Evolutionary conservation across 1,140 invertebrate genomes (phyloP), one percentile per base, ranked within the genome.

Genomic region (Tetragnatha versicolor): DNA sequence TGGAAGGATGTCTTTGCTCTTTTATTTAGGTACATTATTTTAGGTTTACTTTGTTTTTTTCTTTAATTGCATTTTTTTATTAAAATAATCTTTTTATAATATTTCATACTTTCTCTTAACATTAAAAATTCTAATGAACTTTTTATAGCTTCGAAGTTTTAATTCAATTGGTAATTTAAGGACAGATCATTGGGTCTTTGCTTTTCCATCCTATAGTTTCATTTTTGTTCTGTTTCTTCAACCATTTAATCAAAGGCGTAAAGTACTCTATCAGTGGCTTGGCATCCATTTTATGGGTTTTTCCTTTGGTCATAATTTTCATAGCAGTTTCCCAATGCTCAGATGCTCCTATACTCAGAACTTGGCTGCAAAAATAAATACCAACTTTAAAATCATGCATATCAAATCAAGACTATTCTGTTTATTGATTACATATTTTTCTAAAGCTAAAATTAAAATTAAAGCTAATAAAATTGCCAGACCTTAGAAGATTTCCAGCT

Each of bases 221-320:
- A 77, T 91, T 89, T 65, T 89, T 86, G 83, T 96, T 96, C 83
- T 94, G 90, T 20, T 90, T 88, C 79, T 90, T 89, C 0, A 97
- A 87, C 93, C 93, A 96, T 3, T 91, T 84, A 79, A 89, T 87
- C 14, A 97, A 84, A 0, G 94, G 95, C 81, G 91, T 86, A 86
- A 96, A 97, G 84, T 95, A 97, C 83, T 91, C 89, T 27, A 95
- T 84, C 80, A 97, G 86, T 0, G 94, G 89, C 80, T 90, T 88
- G 0, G 93, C 90, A 60, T 93, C 92, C 83, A 96, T 88, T 76
- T 90, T 87, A 80, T 90, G 89, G 1, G 89, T 90, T 83, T 88
- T 88, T 1, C 91, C 91, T 66, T 90, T 88, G 0, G 94, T 95
- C 83, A 95, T 88, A 60, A 90, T 87, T 77, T 90, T 87, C 68